These are phyloP conservation scores for Cephus rjabovi DNA, from an alignment of 2,888 invertebrate genomes.

Conservation along the genomic window DNA sequence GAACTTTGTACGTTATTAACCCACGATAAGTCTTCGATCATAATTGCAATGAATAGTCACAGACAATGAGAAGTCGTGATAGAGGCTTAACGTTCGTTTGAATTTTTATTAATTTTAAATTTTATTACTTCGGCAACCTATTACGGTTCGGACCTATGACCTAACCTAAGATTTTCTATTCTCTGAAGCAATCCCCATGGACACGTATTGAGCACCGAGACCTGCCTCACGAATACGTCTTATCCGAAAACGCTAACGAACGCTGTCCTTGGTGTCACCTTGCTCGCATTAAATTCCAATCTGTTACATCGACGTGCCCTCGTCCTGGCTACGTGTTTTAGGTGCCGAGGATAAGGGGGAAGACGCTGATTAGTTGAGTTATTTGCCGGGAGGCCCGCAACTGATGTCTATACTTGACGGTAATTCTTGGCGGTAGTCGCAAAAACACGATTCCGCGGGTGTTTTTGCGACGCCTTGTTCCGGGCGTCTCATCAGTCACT, in stretches of 20 bases:
- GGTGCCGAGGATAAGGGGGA: constrained; percentile 21
- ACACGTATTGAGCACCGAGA: neutral
- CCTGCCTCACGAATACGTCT: neutral
- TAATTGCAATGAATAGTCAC: neutral
- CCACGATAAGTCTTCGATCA: neutral
- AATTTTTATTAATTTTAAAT: neutral
- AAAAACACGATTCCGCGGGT: constrained; percentile 53
- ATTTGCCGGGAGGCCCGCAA: constrained; percentile 43
- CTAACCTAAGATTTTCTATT: neutral
- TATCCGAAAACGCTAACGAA: constrained; percentile 26
- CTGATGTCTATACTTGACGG: constrained; percentile 41
- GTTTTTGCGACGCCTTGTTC: constrained; percentile 59
- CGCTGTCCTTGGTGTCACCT: constrained; percentile 41
- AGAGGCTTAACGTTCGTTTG: neutral
- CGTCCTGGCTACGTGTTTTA: constrained; percentile 20
- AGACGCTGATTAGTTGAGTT: constrained; percentile 53
- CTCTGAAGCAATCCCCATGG: neutral
- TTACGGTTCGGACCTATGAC: neutral
- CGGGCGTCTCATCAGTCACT: constrained; percentile 64
- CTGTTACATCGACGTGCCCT: constrained; percentile 58
- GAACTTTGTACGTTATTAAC: neutral
- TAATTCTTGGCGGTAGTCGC: constrained; percentile 49
- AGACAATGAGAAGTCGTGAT: neutral
- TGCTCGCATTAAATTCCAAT: constrained; percentile 64
- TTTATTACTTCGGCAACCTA: neutral